Base-by-base conservation (phyloP, 2,888 invertebrate genomes). In the Diaprepes abbreviatus region DNA sequence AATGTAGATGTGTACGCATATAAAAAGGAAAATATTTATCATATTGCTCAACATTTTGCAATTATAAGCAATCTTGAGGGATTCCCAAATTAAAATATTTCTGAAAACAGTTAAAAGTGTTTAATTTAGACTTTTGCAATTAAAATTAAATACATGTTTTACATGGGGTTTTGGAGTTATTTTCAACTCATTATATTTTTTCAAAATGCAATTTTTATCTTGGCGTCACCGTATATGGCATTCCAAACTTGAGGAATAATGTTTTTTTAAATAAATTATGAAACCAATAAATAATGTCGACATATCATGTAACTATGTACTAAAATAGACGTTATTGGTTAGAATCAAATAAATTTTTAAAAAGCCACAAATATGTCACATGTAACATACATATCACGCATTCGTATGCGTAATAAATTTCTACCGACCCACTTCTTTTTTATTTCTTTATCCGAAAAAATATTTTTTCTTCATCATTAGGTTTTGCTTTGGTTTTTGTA, bases 281-380 rank as follows among this genome's bases (percentile, higher is more conserved):
- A 45, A 24, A 21, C 45, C 24, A 45, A 45, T 5, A 12, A 45
- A 45, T 45, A 9, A 45, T 45, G 28, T 50, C 9, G 48, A 50
- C 48, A 28, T 50, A 35, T 21, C 54, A 54, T 54, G 54, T 36
- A 35, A 54, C 12, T 21, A 14, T 9, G n/a, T 14, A 54, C 45
- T 21, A 62, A 67, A 62, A 67, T 60, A 67, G 60, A 45, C 48
- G 17, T 5, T 55, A 60, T 60, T 54, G 60, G 54, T 60, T 10
- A 33, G 12, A 58, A 24, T 43, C 43, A 36, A 36, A 62, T 62
- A 67, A 54, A 67, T 62, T 60, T 60, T 67, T 60, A 40, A 54
- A 60, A 19, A 33, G 33, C 59, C 67, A 60, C 54, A 55, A 67
- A 67, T 62, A 58, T 59, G 62, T 55, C 43, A 54, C 62, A 40